phyloP scores from a whole-genome alignment of 37 sponge, comb jelly and placozoan genomes.

The Oopsacas minuta region DNA sequence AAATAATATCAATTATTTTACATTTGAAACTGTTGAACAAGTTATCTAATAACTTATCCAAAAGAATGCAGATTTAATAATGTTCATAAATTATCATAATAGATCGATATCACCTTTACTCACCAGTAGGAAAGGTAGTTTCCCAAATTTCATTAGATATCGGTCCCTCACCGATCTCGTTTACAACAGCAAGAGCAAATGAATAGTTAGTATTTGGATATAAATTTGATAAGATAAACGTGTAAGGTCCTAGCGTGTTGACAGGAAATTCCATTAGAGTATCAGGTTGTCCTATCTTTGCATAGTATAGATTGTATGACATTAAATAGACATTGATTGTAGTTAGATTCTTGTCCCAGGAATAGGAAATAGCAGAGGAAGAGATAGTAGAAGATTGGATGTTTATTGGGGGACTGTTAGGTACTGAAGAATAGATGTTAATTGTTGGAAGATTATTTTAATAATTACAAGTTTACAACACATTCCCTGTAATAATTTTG shows the following conservation, averaged over 20 bases:
- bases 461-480: no score
- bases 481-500: no score
- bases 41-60: not conserved
- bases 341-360: not conserved
- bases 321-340: not conserved
- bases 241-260: not conserved
- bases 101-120: not conserved
- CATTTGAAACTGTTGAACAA: not conserved
- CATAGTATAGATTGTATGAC: not conserved
- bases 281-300: not conserved
- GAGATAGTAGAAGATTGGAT: not conserved
- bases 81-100: not conserved
- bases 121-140: not conserved
- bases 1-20: not conserved
- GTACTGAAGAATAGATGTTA: not conserved
- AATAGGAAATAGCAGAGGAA: not conserved
- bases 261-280: not conserved
- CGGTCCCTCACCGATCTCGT: not conserved
- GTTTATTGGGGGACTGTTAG: not conserved
- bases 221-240: not conserved
- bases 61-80: not conserved
- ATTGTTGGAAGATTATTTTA: no score
- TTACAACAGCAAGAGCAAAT: not conserved
- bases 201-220: not conserved
- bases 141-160: not conserved